Conservation (phyloP, 2,888 invertebrate species). For the Dorcus parallelipipedus region DNA sequence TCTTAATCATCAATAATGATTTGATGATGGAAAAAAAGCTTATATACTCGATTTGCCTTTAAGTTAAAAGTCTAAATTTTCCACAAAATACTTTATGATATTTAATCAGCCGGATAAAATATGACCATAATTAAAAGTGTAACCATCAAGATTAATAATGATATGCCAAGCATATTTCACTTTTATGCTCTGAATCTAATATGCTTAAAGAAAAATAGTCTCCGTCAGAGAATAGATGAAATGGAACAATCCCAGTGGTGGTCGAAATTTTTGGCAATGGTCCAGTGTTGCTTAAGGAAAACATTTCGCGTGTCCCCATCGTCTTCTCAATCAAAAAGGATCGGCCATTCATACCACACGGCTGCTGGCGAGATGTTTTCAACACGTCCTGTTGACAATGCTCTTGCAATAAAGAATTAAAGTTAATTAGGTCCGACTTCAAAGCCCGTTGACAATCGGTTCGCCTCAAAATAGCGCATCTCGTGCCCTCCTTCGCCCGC, state of each 20-base stretch:
- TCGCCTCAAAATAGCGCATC: conserved; percentile 37
- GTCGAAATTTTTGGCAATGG: conserved; percentile 20
- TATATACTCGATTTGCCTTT: no score
- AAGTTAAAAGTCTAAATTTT: no score
- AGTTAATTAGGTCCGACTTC: conserved; percentile 45
- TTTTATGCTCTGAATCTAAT: not conserved
- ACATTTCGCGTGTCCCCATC: conserved; percentile 16
- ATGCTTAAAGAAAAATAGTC: not conserved
- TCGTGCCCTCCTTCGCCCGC: conserved; percentile 7
- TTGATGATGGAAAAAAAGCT: no score
- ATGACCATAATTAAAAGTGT: no score
- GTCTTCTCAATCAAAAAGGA: conserved; percentile 25
- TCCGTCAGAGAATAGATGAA: conserved; percentile 17
- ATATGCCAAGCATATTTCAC: not conserved
- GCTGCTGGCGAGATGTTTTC: conserved; percentile 25
- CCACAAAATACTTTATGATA: no score
- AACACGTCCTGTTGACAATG: conserved; percentile 33
- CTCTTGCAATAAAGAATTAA: conserved; percentile 37
- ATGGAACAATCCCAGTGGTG: conserved; percentile 21
- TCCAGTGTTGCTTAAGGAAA: conserved; percentile 20
- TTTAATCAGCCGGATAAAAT: no score
- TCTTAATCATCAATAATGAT: no score
- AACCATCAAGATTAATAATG: no score
- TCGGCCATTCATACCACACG: conserved; percentile 29
- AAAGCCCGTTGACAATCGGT: conserved; percentile 45